Conservation (phyloP, 2,113 vertebrate genomes). For the Corydoras sp. region DNA sequence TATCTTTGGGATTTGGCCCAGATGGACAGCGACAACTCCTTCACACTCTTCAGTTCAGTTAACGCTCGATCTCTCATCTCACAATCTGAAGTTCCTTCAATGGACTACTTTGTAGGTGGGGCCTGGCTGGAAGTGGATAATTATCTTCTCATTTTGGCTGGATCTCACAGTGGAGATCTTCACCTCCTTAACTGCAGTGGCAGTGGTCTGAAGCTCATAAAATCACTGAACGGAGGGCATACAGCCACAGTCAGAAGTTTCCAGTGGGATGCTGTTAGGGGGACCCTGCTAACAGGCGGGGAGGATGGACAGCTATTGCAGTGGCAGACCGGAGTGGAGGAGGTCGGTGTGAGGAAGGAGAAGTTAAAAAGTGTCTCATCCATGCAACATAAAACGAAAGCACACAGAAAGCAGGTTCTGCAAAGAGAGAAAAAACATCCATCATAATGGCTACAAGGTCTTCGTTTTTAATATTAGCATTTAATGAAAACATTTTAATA, state of each 20-base stretch:
- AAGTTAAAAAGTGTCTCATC: conserved; percentile 74
- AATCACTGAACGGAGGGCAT: conserved; percentile 72
- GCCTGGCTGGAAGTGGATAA: conserved; percentile 70
- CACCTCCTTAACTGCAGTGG: conserved; percentile 71
- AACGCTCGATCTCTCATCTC: conserved; percentile 65
- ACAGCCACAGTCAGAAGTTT: conserved; percentile 76
- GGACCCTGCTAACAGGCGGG: conserved; percentile 79
- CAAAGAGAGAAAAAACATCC: conserved; percentile 55
- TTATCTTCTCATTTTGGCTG: conserved; percentile 76
- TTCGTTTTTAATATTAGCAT: neutral
- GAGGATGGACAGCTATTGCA: conserved; percentile 87
- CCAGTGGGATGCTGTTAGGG: conserved; percentile 67
- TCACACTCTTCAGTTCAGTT: conserved; percentile 64
- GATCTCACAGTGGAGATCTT: conserved; percentile 67
- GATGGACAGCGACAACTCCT: conserved; percentile 73
- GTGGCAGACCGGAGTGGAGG: conserved; percentile 76
- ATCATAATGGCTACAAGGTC: neutral
- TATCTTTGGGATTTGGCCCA: conserved; percentile 83
- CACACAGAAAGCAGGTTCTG: conserved; percentile 64
- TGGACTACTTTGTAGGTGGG: conserved; percentile 84
- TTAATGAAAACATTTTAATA: conserved; percentile 4
- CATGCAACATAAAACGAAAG: conserved; percentile 71
- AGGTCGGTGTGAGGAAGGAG: conserved; percentile 61
- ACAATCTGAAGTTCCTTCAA: conserved; percentile 11
- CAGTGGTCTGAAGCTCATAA: conserved; percentile 59